These are phyloP conservation scores for Muscina levida DNA, from an alignment of 2,888 invertebrate species.

Conservation along the genomic window DNA sequence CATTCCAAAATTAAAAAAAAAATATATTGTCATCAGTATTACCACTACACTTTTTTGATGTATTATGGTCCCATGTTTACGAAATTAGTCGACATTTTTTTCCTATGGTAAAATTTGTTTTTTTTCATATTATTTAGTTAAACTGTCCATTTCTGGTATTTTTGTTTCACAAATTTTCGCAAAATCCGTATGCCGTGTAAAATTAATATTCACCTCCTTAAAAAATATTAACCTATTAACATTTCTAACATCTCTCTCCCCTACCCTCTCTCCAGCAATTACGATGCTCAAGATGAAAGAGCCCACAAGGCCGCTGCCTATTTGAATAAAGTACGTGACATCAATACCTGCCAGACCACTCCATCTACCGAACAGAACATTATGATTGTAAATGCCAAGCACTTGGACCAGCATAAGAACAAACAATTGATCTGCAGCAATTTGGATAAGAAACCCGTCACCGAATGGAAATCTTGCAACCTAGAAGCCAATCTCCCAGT, in stretches of 20 bases:
- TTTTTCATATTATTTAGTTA: too few species aligned
- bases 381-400: constrained; percentile 73
- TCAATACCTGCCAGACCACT: constrained; percentile 71
- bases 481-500: constrained; percentile 76
- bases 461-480: constrained; percentile 76
- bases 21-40: too few species aligned
- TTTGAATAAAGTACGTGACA: constrained; percentile 75
- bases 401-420: constrained; percentile 74
- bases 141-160: too few species aligned
- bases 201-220: too few species aligned
- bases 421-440: constrained; percentile 77
- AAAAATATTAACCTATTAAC: not conserved
- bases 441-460: constrained; percentile 75
- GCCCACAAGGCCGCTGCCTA: constrained; percentile 75
- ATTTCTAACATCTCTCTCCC: not conserved
- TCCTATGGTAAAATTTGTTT: too few species aligned
- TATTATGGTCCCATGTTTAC: too few species aligned
- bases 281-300: constrained; percentile 72
- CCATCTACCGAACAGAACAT: constrained; percentile 72
- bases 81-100: too few species aligned
- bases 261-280: constrained; percentile 70
- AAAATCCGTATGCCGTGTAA: too few species aligned
- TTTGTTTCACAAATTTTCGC: too few species aligned
- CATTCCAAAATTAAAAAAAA: too few species aligned
- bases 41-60: too few species aligned